Base-by-base conservation (phyloP, 2,888 invertebrate species). In the Drosophila austrosaltans region DNA sequence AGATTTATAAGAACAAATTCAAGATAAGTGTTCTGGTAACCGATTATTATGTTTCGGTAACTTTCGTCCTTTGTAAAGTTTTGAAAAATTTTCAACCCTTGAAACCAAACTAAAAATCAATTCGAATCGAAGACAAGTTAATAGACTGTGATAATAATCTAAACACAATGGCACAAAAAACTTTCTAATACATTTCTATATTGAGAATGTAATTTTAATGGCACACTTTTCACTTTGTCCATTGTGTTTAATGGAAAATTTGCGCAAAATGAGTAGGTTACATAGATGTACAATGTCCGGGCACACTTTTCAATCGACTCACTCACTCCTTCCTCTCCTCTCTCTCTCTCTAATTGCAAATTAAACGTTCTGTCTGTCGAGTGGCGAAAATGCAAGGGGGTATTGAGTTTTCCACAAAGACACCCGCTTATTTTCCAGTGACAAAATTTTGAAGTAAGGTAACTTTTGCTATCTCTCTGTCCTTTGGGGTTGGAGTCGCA, bases 391-490 rank as follows among this genome's bases (percentile, higher is more conserved):
- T 72, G 66, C 72, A 76, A 62, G 42, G 25, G 28, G 67, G 2
- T 44, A 48, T 22, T 20, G 32, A 65, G 74, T 22, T 48, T 48
- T 48, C 48, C 48, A 42, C 40, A 48, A 48, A 48, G 22, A 22
- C 79, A 72, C 83, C 83, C 83, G 83, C 83, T 84, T 84, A 69
- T 72, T 80, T 72, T 71, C 62, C 56, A 78, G 70, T 86, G 82
- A 72, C 73, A 86, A 86, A 81, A 83, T 77, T 86, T 69, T 76
- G n/a, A 65, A 36, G 22, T 39, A 53, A 30, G 32, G 30, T 56
- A 57, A 28, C 66, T 58, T 22, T 12, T 30, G 30, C 56, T 40
- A 63, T 48, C 10, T 48, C 32, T 16, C 39, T 30, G 39, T 57
- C 36, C 63, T 48, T 4, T 48, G 6, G 66, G 66, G 68, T 71